These are phyloP conservation scores for Cyclophora albipunctata DNA, from an alignment of 2,888 invertebrate genomes.

Conservation along the genomic window DNA sequence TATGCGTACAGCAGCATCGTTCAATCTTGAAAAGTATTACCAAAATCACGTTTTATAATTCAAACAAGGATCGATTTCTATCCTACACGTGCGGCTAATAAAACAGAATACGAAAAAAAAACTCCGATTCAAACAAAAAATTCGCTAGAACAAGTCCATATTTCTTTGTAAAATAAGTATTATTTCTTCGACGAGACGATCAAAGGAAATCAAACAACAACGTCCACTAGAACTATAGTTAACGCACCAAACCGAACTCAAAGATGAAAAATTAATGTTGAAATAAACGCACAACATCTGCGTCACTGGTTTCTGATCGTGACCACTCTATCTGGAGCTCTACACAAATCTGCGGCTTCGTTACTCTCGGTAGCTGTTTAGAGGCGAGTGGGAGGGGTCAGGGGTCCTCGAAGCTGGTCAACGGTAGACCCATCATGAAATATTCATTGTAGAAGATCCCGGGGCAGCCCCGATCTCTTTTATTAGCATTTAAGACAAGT, in stretches of 20 bases:
- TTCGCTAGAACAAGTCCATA: no score
- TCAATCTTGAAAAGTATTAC: no score
- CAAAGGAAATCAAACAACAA: constrained; percentile 15
- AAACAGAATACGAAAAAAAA: no score
- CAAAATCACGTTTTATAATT: no score
- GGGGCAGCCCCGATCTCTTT: constrained; percentile 43
- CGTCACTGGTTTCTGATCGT: constrained; percentile 33
- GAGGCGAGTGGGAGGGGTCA: constrained; percentile 15
- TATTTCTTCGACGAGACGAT: no score
- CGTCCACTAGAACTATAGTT: constrained; percentile 34
- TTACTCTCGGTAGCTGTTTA: constrained; percentile 7
- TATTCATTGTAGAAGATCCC: constrained; percentile 50
- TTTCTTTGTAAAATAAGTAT: no score
- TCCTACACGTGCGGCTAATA: no score
- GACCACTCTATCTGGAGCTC: constrained; percentile 31
- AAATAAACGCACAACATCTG: constrained; percentile 57
- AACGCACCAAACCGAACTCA: constrained; percentile 34
- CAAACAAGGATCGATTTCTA: no score
- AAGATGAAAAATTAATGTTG: constrained; percentile 57
- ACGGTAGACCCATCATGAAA: constrained; percentile 50
- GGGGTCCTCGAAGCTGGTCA: constrained; percentile 32
- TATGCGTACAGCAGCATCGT: no score
- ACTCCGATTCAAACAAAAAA: no score
- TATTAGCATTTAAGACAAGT: constrained; percentile 64
- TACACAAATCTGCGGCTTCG: constrained; percentile 17